A percentile compares a stretch with the other conserved stretches of the same genome.
phyloP scores from a whole-genome alignment of 2,797 vertebrate species.

The Mustela erminea region DNA sequence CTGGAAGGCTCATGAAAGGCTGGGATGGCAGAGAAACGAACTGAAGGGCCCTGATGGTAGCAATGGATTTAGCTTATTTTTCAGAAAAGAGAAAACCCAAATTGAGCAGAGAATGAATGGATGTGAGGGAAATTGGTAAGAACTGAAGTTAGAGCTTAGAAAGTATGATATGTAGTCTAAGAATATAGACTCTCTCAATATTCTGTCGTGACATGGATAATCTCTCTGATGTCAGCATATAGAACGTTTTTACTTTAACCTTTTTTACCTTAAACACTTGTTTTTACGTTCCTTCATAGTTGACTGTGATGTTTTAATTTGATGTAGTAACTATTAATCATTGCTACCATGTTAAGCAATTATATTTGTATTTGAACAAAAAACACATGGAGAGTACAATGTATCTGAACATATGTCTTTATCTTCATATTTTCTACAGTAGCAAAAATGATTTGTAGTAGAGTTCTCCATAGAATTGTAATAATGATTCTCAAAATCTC shows the following conservation, averaged over 20 bases:
- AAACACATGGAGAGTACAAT: not conserved
- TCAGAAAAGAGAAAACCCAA: not conserved
- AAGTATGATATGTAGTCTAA: not conserved
- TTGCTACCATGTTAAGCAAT: not conserved
- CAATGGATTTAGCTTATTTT: not conserved
- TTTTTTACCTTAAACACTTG: not conserved
- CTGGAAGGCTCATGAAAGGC: not conserved
- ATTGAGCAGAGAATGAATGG: not conserved
- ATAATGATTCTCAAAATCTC: conserved; percentile 75
- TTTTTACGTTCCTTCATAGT: not conserved
- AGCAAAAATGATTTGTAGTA: not conserved
- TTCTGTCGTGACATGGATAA: not conserved
- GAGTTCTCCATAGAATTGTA: conserved; percentile 31
- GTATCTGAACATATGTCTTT: conserved; percentile 16
- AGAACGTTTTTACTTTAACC: conserved; percentile 3
- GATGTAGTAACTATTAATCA: not conserved
- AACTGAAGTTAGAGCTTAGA: not conserved
- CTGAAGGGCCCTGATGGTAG: not conserved
- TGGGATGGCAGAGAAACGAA: not conserved
- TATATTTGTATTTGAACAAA: conserved; percentile 41
- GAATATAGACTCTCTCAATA: not conserved
- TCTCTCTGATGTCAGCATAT: not conserved
- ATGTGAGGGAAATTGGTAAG: not conserved
- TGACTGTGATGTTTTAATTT: conserved; percentile 1
- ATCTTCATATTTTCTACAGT: not conserved